Base-by-base conservation (phyloP, 2,888 invertebrate species). In the Strigamia crassipes region DNA sequence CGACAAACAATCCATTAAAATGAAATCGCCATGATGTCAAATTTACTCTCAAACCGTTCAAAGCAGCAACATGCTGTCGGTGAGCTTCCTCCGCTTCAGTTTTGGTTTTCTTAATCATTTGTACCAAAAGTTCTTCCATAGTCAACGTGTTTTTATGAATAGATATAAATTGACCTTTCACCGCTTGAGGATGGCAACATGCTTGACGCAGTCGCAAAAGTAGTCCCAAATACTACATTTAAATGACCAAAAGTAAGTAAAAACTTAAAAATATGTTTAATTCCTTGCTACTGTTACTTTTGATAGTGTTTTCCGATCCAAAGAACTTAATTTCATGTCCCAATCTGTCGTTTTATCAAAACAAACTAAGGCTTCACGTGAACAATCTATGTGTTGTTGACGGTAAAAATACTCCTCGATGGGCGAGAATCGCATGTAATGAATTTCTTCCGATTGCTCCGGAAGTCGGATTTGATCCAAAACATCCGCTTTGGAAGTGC, bases 381-480 rank as follows among this genome's bases (percentile, higher is more conserved):
- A 87, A 84, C 91, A 91, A 15, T 89, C 87, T 18, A 87, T 86
- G 85, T 91, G 91, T 85, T 92, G 91, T 46, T 90, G 89, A n/a
- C 90, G 89, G 86, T 94, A 94, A 86, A 93, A 93, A 84, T 92
- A 91, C 83, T 91, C 91, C 87, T 94, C 94, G 0, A 94, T 90
- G 5, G 93, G 92, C n/a, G 92, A 91, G 85, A 94, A 92, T 61
- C 90, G 89, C 73, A 93, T 86, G 87, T 90, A 90, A 86, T 92
- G 91, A 8, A 91, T 86, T 73, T 89, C 85, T 82, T 91, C 89
- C 0, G 89, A 89, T 87, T 92, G 92, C n/a, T 88, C 87, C 0
- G 93, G 93, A 83, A 94, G 46, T 38, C 83, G 81, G 27, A 88
- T 86, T 89, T 94, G 92, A 83, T 92, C 88, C 56, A 91, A 85